A percentile compares a stretch with the other conserved stretches of the same genome.
Evolutionary conservation across 2,797 vertebrate genomes (phyloP).

Genomic region (Intellagama lesueurii): DNA sequence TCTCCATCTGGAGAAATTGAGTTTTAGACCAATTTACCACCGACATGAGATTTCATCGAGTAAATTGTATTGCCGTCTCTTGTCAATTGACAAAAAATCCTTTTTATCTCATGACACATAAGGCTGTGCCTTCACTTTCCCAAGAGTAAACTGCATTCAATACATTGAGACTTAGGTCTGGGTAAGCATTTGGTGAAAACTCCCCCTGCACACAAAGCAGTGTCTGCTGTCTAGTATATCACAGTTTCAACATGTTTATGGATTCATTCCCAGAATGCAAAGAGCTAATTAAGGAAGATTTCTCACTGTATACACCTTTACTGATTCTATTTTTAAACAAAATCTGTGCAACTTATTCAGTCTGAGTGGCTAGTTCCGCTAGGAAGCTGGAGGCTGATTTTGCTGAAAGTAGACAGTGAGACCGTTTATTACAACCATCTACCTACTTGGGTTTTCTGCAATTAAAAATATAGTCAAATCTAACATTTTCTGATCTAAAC

Average conservation of each 20-base stretch:
- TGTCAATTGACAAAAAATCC: neutral
- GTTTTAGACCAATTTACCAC: neutral
- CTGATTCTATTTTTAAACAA: neutral
- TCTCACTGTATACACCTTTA: neutral
- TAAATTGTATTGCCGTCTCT: no score
- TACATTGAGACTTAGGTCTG: neutral
- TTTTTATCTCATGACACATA: neutral
- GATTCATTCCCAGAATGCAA: neutral
- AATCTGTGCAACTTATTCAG: neutral
- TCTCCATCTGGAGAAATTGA: neutral
- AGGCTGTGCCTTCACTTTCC: neutral
- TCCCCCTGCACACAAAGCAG: neutral
- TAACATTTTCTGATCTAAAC: neutral
- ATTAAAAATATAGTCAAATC: neutral
- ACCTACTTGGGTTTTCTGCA: neutral
- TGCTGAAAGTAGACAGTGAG: neutral
- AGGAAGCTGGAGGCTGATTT: conserved; percentile 14
- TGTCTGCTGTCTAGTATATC: neutral
- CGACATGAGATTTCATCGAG: neutral
- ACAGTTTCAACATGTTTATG: neutral
- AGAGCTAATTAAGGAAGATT: neutral
- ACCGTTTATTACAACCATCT: neutral
- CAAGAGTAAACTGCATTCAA: neutral
- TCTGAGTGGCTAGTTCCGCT: neutral
- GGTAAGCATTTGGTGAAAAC: neutral